Evolutionary conservation across 2,113 vertebrate species (phyloP), one percentile per base, ranked within the genome.

Genomic region (Tetrax tetrax): DNA sequence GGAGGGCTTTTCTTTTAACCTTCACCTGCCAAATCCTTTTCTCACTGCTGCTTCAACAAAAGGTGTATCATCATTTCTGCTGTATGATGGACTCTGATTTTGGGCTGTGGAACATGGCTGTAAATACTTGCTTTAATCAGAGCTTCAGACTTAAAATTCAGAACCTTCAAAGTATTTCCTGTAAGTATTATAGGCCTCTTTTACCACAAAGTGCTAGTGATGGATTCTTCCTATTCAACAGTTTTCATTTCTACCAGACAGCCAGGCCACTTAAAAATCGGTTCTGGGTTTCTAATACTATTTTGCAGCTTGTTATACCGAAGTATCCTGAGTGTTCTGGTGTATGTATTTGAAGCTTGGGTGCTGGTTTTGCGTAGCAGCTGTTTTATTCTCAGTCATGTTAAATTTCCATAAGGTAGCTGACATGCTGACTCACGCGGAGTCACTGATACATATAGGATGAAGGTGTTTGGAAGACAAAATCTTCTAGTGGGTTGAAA

Each of bases 1-100:
- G 96, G 91, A 96, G 96, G 96, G 95, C 50, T 95, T 87, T 76
- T 65, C 27, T 84, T 90, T 96, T 92, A 54, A 83, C 87, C 64
- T 57, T 93, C 74, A 76, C 56, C 27, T 95, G 89, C 91, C 77
- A 85, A 94, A 95, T 85, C 51, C 43, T 78, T 81, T 82, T 68
- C 70, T 95, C 63, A 85, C 47, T 76, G 91, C 87, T 94, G 91
- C 96, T 95, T 95, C 89, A 94, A 43, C 70, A 72, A 74, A 76
- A 79, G 37, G 8, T 35, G 18, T 80, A 33, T 82, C 23, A n/a
- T 86, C 2, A 19, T 76, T 87, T 94, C 83, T 95, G 83, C 93
- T 91, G 29, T 64, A 13, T 75, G 43, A 53, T 37, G 38, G 33
- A 56, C 72, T 91, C 2, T 4, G 33, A 5, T 83, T 68, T 38